Base-by-base conservation (phyloP, 2,797 vertebrate species). In the Sebastes kiyomatsui region DNA sequence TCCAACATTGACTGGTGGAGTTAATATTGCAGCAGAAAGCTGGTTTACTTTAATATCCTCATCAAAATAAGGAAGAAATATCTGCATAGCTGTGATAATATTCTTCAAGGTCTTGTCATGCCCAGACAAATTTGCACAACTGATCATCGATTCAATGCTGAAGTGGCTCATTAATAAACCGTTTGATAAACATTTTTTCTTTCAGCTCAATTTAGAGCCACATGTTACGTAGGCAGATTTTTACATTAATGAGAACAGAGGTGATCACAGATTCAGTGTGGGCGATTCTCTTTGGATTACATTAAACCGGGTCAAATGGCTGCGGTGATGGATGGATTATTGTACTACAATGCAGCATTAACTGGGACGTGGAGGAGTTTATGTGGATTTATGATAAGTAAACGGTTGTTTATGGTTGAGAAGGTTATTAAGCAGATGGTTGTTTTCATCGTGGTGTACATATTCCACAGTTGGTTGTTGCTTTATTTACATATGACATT, bases 251-350 rank as follows among this genome's bases (percentile, higher is more conserved):
- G 84, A 90, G 86, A 88, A 74, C 78, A 77, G 84, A 90, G 87
- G 83, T 87, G 79, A 85, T 85, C 72, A 55, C 77, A 54, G 77
- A 86, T 74, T 83, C 75, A 66, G 74, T 67, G 85, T 88, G 81
- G 86, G 88, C 60, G 84, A 88, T 75, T 91, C 68, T 89, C 82
- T 84, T 82, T 93, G 84, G 85, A 88, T 91, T 89, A 88, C 82
- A 90, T 90, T 89, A 87, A 93, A 92, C 74, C 85, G 80, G 94
- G 90, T 94, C 90, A 94, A 92, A 90, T 64, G 86, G 82, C 75
- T 85, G 74, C 12, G 65, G 55, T 77, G 73, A 77, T 90, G 85
- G 80, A 88, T 92, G 89, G 87, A 92, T 94, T 90, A 90, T 81
- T 76, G 75, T 33, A 72, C 30, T 3, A 90, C 85, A 92, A 91